A percentile compares a stretch with the other conserved stretches of the same genome.
Evolutionary conservation across 2,113 vertebrate genomes (phyloP).

Genomic region (Malurus cyaneus): DNA sequence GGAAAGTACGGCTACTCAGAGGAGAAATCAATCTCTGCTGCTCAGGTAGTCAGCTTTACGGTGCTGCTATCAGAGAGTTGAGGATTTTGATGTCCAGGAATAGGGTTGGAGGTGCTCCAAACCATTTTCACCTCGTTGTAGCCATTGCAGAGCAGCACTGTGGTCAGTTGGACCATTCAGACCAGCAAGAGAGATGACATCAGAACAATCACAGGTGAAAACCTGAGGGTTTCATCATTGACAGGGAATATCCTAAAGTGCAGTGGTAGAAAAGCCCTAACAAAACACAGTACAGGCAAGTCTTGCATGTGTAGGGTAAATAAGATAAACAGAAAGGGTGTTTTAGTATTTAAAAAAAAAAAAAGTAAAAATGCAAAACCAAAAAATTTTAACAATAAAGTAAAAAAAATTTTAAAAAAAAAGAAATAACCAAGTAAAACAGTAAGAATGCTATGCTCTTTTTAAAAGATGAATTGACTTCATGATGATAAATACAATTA

Average conservation of each 20-base stretch:
- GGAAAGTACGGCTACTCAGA: conserved; percentile 71
- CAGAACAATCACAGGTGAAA: background rate
- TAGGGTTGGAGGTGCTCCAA: conserved; percentile 9
- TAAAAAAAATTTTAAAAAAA: background rate
- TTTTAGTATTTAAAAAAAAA: background rate
- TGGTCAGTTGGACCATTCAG: background rate
- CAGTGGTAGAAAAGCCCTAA: background rate
- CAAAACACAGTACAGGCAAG: background rate
- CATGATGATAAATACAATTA: background rate
- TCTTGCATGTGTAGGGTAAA: background rate
- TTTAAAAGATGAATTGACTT: background rate
- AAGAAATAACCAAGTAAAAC: background rate
- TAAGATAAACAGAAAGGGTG: background rate
- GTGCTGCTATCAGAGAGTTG: conserved; percentile 51
- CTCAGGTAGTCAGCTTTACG: conserved; percentile 62
- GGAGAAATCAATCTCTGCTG: conserved; percentile 76
- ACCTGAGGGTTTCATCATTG: background rate
- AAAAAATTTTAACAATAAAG: too few species aligned
- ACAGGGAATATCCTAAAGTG: background rate
- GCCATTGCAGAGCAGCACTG: background rate
- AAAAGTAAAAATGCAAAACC: background rate
- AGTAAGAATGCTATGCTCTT: background rate
- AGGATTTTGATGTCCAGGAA: conserved; percentile 61
- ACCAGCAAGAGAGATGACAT: background rate
- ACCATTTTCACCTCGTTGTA: background rate